Base-by-base conservation (phyloP, 1,140 invertebrate species). In the Lepidurus packardi region DNA sequence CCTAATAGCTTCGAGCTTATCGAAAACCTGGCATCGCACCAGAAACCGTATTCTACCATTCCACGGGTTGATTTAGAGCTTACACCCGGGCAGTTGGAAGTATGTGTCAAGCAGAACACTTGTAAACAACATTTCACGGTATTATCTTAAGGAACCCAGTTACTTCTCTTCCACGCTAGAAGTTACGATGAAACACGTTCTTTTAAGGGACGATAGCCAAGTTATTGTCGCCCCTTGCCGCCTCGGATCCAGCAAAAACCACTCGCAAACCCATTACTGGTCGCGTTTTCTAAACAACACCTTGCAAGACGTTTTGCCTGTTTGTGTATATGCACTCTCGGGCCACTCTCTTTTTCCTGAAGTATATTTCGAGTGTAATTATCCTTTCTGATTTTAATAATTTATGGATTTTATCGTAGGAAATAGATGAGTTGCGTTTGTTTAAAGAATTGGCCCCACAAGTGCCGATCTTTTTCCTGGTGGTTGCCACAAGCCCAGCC, bases 141-240 rank as follows among this genome's bases (percentile, higher is more conserved):
- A n/a, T 65, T 65, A 3, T 65, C 21, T 65, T 21, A n/a, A 65
- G 53, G 53, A 65, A 16, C 53, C 53, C 53, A 65, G 53, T 65
- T 65, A 65, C 21, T 65, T 13, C 21, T 65, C 53, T n/a, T 65
- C 53, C 43, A 78, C 75, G 43, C 41, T 78, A 43, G 78, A 78
- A 25, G 73, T 78, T 16, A 74, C 74, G 8, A 74, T 78, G 43
- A 78, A 78, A 78, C 78, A 78, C 73, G 45, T 78, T 13, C 73
- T 78, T 11, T 75, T 78, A 24, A 73, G 78, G 41, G 78, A 78
- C 47, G 78, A 74, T 47, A 78, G 44, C 24, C 78, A 78, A 25
- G 73, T 78, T 6, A 75, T 73, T 43, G 73, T 78, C 73, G 78
- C 78, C 41, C 78, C 78, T 7, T 78, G 73, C 25, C 75, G 47